phyloP scores from a whole-genome alignment of 1,140 invertebrate species.

The Armadillidium nasatum region DNA sequence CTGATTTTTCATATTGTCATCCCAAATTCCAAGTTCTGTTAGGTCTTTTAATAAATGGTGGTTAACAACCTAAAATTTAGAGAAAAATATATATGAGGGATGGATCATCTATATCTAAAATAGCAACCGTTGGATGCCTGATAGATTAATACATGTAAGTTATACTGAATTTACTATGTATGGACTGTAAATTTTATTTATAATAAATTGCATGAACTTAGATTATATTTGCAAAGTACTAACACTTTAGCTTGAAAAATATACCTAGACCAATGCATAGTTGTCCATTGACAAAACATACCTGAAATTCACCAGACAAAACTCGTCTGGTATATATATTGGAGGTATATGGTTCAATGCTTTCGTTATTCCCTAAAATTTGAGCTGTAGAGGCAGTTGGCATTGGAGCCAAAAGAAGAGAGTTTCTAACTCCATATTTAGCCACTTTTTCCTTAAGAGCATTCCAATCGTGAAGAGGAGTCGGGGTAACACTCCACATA shows the following conservation, averaged over 20 bases:
- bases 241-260: too few relatives aligned
- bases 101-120: too few relatives aligned
- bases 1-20: constrained; percentile 92
- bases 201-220: too few relatives aligned
- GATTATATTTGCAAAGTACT: too few relatives aligned
- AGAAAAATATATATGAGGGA: background rate
- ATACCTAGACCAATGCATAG: too few relatives aligned
- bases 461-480: constrained; percentile 84
- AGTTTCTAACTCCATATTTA: constrained; percentile 88
- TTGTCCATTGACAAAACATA: constrained; percentile 42
- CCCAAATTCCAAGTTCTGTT: constrained; percentile 85
- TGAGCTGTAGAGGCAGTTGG: constrained; percentile 98
- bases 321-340: constrained; percentile 95
- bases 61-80: constrained; percentile 77
- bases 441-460: constrained; percentile 79
- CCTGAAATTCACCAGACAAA: constrained; percentile 79
- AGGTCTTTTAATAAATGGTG: constrained; percentile 92
- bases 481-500: constrained; percentile 93
- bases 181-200: too few relatives aligned
- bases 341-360: constrained; percentile 95
- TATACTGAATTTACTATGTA: too few relatives aligned
- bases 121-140: too few relatives aligned
- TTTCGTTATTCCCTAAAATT: constrained; percentile 98
- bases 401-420: constrained; percentile 93
- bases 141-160: too few relatives aligned